Evolutionary conservation across 2,797 vertebrate genomes (phyloP), one percentile per base, ranked within the genome.

Genomic region (Takifugu ocellatus): DNA sequence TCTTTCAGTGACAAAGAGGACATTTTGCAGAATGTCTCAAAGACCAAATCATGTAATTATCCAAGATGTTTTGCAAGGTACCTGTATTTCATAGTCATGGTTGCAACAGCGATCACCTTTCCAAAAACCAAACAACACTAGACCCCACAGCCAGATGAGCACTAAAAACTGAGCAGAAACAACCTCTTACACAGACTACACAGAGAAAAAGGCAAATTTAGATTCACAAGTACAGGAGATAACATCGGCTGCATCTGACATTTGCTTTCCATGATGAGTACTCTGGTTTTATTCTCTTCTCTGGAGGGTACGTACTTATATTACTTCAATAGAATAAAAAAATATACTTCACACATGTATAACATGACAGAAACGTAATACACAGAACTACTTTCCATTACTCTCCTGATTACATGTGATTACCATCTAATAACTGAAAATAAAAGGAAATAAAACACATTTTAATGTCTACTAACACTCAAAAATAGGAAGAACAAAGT

Each of bases 1-100:
- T 90, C 82, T 91, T 91, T 91, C 89, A 88, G 93, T 93, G 93
- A 96, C 94, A 94, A 93, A 94, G 91, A 94, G 91, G 92, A 94
- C 79, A 81, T 84, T 21, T 68, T 83, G 85, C 77, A 85, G 87
- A 84, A 88, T 84, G 84, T 74, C 84, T 66, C 17, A 64, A 84
- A 79, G 87, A 91, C 87, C 88, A 91, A 89, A 88, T 91, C 83
- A 89, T 86, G 87, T 87, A 89, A 89, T 88, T 90, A 75, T 78
- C 70, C 69, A 78, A 83, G 75, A 87, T 63, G 74, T 88, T 84
- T 88, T 84, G 85, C 88, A 88, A 88, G 84, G 84, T 90, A 89
- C 84, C 88, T 86, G 83, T 75, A 82, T 83, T 74, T 84, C 53
- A 72, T 76, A 74, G 77, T 65, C 63, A 83, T 54, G 21, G 72